Base-by-base conservation (phyloP, 2,797 vertebrate genomes). In the Xiphorhynchus erythropygius region DNA sequence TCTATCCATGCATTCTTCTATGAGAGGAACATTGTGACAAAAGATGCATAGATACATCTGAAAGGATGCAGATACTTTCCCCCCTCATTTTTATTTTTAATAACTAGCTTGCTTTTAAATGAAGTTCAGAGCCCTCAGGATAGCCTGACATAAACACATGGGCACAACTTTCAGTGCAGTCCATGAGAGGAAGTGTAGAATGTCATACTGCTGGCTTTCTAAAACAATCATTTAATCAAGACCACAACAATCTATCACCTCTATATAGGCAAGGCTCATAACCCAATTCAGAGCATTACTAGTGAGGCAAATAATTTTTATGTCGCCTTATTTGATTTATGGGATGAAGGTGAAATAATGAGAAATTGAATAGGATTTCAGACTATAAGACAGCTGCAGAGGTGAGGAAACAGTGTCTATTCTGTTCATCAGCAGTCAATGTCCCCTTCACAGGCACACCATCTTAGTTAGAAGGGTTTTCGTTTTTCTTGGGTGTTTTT, bases 341-440 rank as follows among this genome's bases (percentile, higher is more conserved):
- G 22, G 55, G 41, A 67, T 80, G 49, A 82, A 90, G 70, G 56
- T 79, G 74, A 95, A 95, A 85, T 41, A 69, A 9, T 59, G 33
- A 95, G 91, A 96, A 96, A 71, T 13, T 91, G 56, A 91, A 79
- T 39, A 90, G 37, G 18, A 64, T 84, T 97, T 95, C 92, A 84
- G 64, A 24, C 74, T 82, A 87, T 59, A 75, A 69, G 62, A 84
- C 69, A 70, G 76, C 82, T 96, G 77, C 14, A 24, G 64, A 85
- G 74, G 19, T 70, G 65, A 90, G 39, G 19, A 68, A 69, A 32
- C n/a, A 28, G 13, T 17, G 21, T 30, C 30, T 69, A 2, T 44
- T 63, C 33, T 78, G 16, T 53, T 30, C 24, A 42, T 44, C 64
- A 75, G 27, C 1, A 13, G n/a, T 22, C 46, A 53, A 27, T 21